Conservation (phyloP, 2,113 vertebrate genomes). For the Rhombomys opimus region DNA sequence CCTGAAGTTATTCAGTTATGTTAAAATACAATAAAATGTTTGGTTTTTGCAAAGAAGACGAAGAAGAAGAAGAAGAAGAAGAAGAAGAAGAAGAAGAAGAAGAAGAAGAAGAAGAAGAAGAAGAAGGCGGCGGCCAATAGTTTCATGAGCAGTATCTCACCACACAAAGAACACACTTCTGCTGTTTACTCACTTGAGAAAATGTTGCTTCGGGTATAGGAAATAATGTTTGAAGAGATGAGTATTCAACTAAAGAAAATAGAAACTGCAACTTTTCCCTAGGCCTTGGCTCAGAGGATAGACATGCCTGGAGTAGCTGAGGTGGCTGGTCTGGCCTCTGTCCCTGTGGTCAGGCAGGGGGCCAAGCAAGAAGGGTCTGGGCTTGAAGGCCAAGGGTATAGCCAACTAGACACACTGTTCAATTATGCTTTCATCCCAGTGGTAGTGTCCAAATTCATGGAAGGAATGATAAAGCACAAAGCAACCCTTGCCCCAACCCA, state of each 20-base stretch:
- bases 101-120: too few species aligned
- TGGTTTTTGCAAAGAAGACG: background rate
- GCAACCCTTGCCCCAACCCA: background rate
- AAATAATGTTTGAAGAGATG: background rate
- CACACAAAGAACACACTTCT: background rate
- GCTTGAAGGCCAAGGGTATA: background rate
- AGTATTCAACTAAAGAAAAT: background rate
- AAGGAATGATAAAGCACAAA: background rate
- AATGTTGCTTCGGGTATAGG: background rate
- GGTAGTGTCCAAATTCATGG: background rate
- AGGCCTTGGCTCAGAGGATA: background rate
- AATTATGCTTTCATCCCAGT: background rate
- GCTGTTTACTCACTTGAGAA: background rate
- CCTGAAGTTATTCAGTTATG: constrained; percentile 46
- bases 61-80: too few species aligned
- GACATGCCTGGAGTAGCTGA: background rate
- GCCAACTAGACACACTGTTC: background rate
- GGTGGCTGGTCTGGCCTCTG: background rate
- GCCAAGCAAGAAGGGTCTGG: background rate
- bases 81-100: too few species aligned
- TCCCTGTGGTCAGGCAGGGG: background rate
- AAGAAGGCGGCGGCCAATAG: background rate
- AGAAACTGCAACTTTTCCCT: background rate
- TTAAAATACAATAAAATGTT: constrained; percentile 71
- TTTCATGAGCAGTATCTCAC: background rate